Percentiles rank a stretch among this genome's conserved stretches.
phyloP scores from a whole-genome alignment of 2,888 invertebrate species.

The Machimus rusticus region DNA sequence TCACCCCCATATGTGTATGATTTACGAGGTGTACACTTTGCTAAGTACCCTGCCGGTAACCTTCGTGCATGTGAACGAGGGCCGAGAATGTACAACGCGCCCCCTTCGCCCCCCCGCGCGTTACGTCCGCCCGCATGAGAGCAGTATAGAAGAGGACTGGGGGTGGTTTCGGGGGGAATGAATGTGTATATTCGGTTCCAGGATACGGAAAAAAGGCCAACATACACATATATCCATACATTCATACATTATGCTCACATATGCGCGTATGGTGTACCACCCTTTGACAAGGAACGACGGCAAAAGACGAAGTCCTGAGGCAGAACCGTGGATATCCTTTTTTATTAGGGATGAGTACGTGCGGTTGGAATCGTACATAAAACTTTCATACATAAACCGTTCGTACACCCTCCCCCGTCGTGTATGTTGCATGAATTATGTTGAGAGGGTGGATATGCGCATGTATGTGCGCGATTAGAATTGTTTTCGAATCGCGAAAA shows the following conservation, averaged over 20 bases:
- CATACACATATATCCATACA: neutral
- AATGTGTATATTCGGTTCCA: neutral
- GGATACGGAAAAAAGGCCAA: neutral
- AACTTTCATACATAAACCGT: conserved; percentile 32
- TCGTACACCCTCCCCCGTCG: neutral
- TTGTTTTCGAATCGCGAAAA: conserved; percentile 36
- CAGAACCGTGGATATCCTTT: conserved; percentile 30
- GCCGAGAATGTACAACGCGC: neutral
- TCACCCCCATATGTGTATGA: conserved; percentile 41
- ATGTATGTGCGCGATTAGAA: conserved; percentile 39
- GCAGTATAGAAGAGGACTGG: neutral
- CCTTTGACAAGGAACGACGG: neutral
- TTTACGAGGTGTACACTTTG: conserved; percentile 42
- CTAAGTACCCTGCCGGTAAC: conserved; percentile 30
- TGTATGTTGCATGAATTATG: neutral
- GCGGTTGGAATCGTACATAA: conserved; percentile 39
- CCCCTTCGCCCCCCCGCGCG: neutral
- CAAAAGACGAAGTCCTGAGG: neutral
- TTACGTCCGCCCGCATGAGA: neutral
- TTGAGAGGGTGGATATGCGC: conserved; percentile 14
- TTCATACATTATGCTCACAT: neutral
- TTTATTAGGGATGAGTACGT: conserved; percentile 39
- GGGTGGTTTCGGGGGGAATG: neutral
- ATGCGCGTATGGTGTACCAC: neutral
- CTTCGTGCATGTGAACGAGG: conserved; percentile 35